Evolutionary conservation across 2,113 vertebrate species (phyloP).

Genomic region (Sporophila hypoxantha): DNA sequence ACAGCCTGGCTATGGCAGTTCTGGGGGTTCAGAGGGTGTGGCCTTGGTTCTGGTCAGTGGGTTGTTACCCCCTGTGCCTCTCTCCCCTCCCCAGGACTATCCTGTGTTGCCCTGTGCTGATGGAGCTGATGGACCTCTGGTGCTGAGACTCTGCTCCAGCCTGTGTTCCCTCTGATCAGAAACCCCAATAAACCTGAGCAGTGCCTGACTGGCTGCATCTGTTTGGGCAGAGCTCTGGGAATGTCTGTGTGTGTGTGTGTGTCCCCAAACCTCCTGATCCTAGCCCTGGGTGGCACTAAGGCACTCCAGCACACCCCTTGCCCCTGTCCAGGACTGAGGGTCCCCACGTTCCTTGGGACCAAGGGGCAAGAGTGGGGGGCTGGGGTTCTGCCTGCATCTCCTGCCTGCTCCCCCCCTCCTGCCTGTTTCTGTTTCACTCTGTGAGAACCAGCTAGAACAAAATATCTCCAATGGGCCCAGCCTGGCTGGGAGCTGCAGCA

Average conservation of each 20-base stretch:
- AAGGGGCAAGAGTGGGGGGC: not conserved
- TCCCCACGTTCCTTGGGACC: not conserved
- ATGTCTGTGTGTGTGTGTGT: not conserved
- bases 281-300: not conserved
- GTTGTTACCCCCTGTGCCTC: not conserved
- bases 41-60: not conserved
- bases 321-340: not conserved
- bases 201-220: not conserved
- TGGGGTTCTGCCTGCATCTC: not conserved
- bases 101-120: not conserved
- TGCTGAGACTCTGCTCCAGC: not conserved
- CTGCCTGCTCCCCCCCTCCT: not conserved
- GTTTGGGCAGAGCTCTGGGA: not conserved
- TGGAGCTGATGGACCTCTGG: not conserved
- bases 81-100: not conserved
- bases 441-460: not conserved
- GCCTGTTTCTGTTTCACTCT: not conserved
- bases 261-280: not conserved
- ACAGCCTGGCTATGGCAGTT: no score
- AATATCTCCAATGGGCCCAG: not conserved
- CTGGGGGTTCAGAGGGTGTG: not conserved
- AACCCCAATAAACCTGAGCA: not conserved
- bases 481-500: not conserved
- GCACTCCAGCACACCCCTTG: accelerated
- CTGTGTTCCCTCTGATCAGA: accelerated